Evolutionary conservation across 1,140 invertebrate genomes (phyloP), one percentile per base, ranked within the genome.

Genomic region (Chlorops oryzae): DNA sequence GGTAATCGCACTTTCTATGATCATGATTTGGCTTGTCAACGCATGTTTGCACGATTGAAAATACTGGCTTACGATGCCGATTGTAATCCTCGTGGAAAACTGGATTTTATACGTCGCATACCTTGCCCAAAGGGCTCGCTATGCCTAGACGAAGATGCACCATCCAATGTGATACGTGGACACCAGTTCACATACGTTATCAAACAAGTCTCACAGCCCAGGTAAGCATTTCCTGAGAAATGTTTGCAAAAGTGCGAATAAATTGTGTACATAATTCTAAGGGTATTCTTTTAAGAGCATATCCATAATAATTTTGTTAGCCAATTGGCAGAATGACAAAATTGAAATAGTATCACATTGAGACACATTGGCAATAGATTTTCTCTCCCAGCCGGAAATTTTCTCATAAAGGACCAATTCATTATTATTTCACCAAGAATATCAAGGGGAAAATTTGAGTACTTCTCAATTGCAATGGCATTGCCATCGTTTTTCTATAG

Each of bases 131-230:
- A 77, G 57, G 82, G 79, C 40, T 70, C 83, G 58, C 60, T 96
- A 3, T 98, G 95, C 73, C 65, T 79, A 20, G 92, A 96, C 75
- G 93, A 97, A 75, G 90, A 90, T 70, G 78, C 82, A 46, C 80
- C 87, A 12, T 79, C 78, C 65, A 89, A 90, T 80, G 90, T 98
- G 1, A 78, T 98, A 2, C 81, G 84, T 58, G 83, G 82, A 43
- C 82, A 88, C 73, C 94, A 98, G 73, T 95, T 98, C 68, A 97
- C 95, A 3, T 96, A 92, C 75, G 85, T 87, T 43, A 88, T 98
- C 52, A 82, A 90, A 63, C 86, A 97, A 72, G 80, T 85, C 45
- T 83, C 83, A 58, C 86, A 94, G 63, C 91, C 94, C 47, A 87
- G 90, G 87, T 92, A 80, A 77, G 61, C n/a, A n/a, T n/a, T n/a